Conservation (phyloP, 2,888 invertebrate species). For the Plagiodera versicolora region DNA sequence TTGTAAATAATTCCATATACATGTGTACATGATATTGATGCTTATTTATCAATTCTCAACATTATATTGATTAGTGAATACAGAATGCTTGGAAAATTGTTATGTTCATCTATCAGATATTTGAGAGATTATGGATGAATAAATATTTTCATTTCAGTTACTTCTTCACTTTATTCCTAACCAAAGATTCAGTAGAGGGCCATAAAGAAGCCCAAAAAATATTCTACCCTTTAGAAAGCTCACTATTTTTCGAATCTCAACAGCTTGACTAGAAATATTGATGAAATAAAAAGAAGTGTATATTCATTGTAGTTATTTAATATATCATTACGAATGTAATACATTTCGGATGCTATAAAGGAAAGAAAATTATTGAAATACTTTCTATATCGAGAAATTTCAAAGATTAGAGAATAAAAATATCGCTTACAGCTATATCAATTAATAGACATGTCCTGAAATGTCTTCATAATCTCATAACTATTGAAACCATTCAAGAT, state of each 20-base stretch:
- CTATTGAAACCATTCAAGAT: too few species aligned
- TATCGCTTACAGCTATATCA: constrained; percentile 19
- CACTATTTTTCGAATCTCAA: too few species aligned
- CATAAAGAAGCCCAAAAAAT: too few species aligned
- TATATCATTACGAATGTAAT: constrained; percentile 41
- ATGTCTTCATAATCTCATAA: too few species aligned
- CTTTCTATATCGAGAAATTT: too few species aligned
- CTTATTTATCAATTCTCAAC: not conserved
- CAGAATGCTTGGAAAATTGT: not conserved
- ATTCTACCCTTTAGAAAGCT: too few species aligned
- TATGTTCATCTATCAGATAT: not conserved
- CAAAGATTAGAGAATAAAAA: constrained; percentile 40
- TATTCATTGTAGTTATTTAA: constrained; percentile 27
- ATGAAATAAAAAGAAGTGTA: not conserved
- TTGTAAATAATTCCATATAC: not conserved
- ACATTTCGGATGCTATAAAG: constrained; percentile 41
- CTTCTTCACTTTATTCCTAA: not conserved
- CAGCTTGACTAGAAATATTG: too few species aligned
- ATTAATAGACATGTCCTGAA: constrained; percentile 32
- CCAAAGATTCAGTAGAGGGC: too few species aligned
- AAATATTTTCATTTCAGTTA: not conserved
- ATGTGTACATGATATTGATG: not conserved
- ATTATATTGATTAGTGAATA: not conserved
- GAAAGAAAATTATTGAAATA: constrained; percentile 41
- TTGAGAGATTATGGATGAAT: not conserved